Evolutionary conservation across 1,140 invertebrate genomes (phyloP).

Genomic region (Drosophila mojavensis): DNA sequence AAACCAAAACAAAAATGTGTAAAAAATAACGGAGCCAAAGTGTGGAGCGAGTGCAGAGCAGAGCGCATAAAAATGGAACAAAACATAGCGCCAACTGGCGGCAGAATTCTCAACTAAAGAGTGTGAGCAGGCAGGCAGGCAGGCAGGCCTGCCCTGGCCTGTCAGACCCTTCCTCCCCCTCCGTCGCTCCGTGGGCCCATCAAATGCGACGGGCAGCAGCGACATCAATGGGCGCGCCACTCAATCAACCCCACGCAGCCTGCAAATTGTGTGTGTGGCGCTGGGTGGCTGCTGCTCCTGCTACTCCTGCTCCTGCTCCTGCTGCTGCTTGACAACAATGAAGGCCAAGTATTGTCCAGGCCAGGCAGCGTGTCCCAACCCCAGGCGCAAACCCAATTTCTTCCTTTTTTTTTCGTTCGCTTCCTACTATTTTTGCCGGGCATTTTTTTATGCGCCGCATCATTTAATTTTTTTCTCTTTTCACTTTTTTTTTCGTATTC

Average conservation of each 20-base stretch:
- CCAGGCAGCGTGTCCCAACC: constrained; percentile 19
- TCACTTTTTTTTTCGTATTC: neutral
- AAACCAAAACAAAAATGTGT: constrained; percentile 83
- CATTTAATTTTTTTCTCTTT: constrained; percentile 49
- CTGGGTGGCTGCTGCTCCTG: constrained; percentile 37
- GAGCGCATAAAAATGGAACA: constrained; percentile 63
- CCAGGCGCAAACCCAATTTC: constrained; percentile 52
- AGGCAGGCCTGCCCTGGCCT: neutral
- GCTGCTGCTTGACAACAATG: constrained; percentile 73
- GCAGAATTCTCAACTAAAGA: neutral
- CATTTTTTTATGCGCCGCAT: constrained; percentile 48
- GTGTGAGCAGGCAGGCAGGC: neutral
- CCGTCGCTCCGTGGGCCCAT: constrained; percentile 36
- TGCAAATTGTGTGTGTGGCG: constrained; percentile 12
- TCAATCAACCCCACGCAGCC: constrained; percentile 70
- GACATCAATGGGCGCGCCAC: constrained; percentile 78
- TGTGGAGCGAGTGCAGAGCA: constrained; percentile 25
- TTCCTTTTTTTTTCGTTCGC: constrained; percentile 43
- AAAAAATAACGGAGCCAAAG: constrained; percentile 62
- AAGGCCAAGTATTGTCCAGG: constrained; percentile 80
- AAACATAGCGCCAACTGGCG: constrained; percentile 52
- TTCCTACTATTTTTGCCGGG: constrained; percentile 49
- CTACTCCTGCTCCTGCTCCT: constrained; percentile 3
- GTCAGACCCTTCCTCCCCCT: neutral
- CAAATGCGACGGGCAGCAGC: constrained; percentile 53